A percentile compares a stretch with the other conserved stretches of the same genome.
Evolutionary conservation across 2,797 vertebrate species (phyloP).

Genomic region (Melanogrammus aeglefinus): DNA sequence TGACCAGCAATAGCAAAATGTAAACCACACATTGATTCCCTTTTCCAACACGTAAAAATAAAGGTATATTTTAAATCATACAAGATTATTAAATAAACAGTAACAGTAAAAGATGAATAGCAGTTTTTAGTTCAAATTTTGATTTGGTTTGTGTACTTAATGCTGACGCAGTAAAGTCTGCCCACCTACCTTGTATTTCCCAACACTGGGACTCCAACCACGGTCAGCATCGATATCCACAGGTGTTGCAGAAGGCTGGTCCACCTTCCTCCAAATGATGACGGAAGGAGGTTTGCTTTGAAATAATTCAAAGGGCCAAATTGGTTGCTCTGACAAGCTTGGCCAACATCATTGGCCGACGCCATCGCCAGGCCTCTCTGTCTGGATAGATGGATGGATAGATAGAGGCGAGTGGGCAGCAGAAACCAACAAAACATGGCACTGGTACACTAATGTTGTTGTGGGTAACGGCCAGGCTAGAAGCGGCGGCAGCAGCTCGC

Average conservation of each 20-base stretch:
- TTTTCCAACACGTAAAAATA: background rate
- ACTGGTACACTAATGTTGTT: slow-evolving; percentile 35
- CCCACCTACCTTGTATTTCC: background rate
- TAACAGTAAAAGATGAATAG: background rate
- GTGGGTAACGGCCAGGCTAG: slow-evolving; percentile 44
- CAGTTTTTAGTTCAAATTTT: background rate
- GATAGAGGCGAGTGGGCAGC: slow-evolving; percentile 44
- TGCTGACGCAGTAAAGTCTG: background rate
- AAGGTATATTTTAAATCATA: background rate
- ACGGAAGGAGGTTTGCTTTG: slow-evolving; percentile 21
- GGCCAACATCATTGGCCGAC: slow-evolving; percentile 43
- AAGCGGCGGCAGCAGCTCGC: slow-evolving; percentile 58
- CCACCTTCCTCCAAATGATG: background rate
- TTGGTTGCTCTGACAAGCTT: slow-evolving; percentile 22
- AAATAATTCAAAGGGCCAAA: slow-evolving; percentile 29
- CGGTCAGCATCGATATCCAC: background rate
- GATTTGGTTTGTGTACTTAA: background rate
- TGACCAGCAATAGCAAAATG: background rate
- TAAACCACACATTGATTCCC: background rate
- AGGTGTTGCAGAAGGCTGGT: background rate
- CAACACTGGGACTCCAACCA: background rate
- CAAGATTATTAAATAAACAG: background rate
- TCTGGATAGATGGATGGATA: slow-evolving; percentile 22
- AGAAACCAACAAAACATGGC: slow-evolving; percentile 42
- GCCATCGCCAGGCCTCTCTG: slow-evolving; percentile 23